Percentiles rank a stretch among this genome's conserved stretches.
Conservation (phyloP, 2,113 vertebrate genomes). For the mouse (Mus musculus) region DNA sequence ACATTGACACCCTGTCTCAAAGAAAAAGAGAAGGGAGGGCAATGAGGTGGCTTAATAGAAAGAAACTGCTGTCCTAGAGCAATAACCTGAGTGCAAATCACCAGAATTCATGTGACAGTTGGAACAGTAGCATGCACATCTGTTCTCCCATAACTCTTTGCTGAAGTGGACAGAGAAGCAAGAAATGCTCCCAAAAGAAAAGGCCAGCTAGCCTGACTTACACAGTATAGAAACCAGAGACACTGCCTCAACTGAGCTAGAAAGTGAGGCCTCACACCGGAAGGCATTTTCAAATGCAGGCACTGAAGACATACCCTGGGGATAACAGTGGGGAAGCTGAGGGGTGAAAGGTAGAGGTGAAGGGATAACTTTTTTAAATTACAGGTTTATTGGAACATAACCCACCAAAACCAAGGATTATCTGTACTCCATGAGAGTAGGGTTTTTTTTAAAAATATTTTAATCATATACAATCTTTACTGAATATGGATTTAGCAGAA, state of each 20-base stretch:
- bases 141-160: background rate
- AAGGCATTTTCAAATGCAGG: background rate
- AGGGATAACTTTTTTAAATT: background rate
- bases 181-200: background rate
- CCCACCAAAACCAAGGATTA: background rate
- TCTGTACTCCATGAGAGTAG: background rate
- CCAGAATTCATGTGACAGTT: background rate
- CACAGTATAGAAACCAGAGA: background rate
- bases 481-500: background rate
- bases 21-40: no score
- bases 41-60: background rate
- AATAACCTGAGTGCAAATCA: background rate
- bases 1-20: background rate
- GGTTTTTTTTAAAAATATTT: background rate
- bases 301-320: background rate
- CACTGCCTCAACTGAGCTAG: background rate
- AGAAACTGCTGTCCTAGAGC: background rate
- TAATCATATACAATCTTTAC: background rate
- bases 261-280: background rate
- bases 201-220: background rate
- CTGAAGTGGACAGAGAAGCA: background rate
- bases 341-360: no score
- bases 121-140: background rate
- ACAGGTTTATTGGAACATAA: background rate
- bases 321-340: background rate